phyloP scores from a whole-genome alignment of 2,888 invertebrate species.

The Chorisops tibialis region DNA sequence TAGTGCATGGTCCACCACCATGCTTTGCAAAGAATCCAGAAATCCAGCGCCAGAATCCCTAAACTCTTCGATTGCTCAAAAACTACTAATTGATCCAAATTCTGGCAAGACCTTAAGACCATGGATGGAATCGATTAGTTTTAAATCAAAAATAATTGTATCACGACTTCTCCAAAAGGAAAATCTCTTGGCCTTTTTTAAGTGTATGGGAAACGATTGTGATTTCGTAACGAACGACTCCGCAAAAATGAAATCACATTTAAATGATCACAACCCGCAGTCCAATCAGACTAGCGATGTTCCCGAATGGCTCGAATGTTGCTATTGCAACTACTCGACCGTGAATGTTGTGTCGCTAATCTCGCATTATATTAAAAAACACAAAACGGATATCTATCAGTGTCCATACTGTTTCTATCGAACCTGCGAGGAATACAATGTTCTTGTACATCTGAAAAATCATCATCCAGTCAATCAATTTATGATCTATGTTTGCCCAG shows the following conservation, averaged over 20 bases:
- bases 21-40: too few relatives aligned
- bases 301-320: conserved; percentile 54
- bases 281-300: conserved; percentile 15
- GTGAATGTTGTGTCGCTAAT: conserved; percentile 47
- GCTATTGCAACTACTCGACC: conserved; percentile 54
- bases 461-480: conserved; percentile 24
- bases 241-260: conserved; percentile 50
- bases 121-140: conserved; percentile 25
- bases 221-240: conserved; percentile 51
- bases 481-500: conserved; percentile 15
- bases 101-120: too few relatives aligned
- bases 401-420: conserved; percentile 69
- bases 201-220: conserved; percentile 57
- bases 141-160: conserved; percentile 16
- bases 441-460: conserved; percentile 27
- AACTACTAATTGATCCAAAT: too few relatives aligned
- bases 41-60: too few relatives aligned
- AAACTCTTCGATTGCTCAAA: too few relatives aligned
- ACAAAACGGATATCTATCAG: conserved; percentile 60
- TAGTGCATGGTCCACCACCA: too few relatives aligned
- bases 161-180: conserved; percentile 24
- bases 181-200: conserved; percentile 49
- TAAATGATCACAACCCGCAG: conserved; percentile 42
- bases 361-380: conserved; percentile 61
- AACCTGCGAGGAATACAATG: conserved; percentile 43